These are phyloP conservation scores for Gracilinanus agilis DNA, from an alignment of 2,113 vertebrate species.

Conservation along the genomic window DNA sequence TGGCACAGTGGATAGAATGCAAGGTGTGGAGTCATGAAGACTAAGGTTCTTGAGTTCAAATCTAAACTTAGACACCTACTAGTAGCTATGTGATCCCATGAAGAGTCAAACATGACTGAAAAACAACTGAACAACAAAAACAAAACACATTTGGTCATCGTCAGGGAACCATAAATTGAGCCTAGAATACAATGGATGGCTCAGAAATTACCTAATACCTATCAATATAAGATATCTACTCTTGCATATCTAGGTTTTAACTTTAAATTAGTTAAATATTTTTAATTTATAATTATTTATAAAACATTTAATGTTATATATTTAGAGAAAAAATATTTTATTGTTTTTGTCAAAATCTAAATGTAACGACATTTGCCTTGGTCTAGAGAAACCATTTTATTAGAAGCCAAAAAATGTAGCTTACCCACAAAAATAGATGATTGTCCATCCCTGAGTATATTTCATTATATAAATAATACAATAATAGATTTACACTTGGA, in stretches of 20 bases:
- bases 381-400: background rate
- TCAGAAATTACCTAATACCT: conserved; percentile 20
- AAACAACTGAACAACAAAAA: no score
- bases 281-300: background rate
- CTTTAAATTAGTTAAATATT: background rate
- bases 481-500: background rate
- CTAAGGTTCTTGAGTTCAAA: no score
- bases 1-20: no score
- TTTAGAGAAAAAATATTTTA: background rate
- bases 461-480: background rate
- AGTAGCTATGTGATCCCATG: no score
- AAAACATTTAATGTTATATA: background rate
- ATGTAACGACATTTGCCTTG: background rate
- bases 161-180: background rate
- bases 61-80: no score
- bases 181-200: background rate
- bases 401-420: background rate
- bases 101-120: no score
- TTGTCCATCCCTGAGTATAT: background rate
- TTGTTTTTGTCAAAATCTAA: conserved; percentile 27
- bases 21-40: no score
- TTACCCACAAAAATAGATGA: background rate
- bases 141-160: background rate
- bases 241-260: background rate
- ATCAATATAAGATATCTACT: background rate